phyloP scores from a whole-genome alignment of 2,797 vertebrate genomes.

The Onychomys torridus region DNA sequence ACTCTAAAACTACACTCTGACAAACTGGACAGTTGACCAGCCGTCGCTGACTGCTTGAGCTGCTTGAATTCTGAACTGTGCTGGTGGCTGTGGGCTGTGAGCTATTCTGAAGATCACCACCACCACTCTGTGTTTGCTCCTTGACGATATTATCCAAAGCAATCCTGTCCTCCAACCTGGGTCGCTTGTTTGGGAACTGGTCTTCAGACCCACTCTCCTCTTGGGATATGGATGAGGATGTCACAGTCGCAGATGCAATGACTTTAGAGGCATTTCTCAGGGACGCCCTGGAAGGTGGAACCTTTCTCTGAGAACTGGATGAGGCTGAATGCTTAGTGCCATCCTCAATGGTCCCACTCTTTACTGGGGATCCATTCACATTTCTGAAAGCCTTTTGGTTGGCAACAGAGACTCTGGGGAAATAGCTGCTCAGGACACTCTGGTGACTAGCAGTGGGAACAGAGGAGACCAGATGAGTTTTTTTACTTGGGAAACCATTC shows the following conservation, averaged over 20 bases:
- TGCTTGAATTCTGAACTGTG: slow-evolving; percentile 20
- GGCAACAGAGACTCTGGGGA: slow-evolving; percentile 88
- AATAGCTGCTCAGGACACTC: slow-evolving; percentile 75
- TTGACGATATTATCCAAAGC: slow-evolving; percentile 82
- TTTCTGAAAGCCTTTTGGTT: slow-evolving; percentile 88
- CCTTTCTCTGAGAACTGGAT: slow-evolving; percentile 26
- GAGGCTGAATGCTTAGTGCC: background rate
- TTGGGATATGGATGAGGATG: background rate
- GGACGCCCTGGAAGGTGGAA: background rate
- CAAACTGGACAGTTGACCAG: slow-evolving; percentile 95
- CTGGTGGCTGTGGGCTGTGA: background rate
- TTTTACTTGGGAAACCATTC: slow-evolving; percentile 25
- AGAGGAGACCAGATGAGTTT: background rate
- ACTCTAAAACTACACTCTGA: slow-evolving; percentile 87
- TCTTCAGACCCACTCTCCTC: slow-evolving; percentile 4
- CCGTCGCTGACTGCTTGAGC: slow-evolving; percentile 7
- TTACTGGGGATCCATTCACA: slow-evolving; percentile 89
- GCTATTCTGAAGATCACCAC: background rate
- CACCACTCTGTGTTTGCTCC: background rate
- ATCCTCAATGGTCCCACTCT: slow-evolving; percentile 71
- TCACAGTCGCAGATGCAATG: background rate
- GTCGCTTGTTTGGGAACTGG: slow-evolving; percentile 66
- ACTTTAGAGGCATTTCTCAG: slow-evolving; percentile 35
- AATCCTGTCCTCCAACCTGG: slow-evolving; percentile 80
- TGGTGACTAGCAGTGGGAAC: slow-evolving; percentile 6